These are phyloP conservation scores for Cylas formicarius DNA, from an alignment of 1,140 invertebrate genomes.

Conservation along the genomic window DNA sequence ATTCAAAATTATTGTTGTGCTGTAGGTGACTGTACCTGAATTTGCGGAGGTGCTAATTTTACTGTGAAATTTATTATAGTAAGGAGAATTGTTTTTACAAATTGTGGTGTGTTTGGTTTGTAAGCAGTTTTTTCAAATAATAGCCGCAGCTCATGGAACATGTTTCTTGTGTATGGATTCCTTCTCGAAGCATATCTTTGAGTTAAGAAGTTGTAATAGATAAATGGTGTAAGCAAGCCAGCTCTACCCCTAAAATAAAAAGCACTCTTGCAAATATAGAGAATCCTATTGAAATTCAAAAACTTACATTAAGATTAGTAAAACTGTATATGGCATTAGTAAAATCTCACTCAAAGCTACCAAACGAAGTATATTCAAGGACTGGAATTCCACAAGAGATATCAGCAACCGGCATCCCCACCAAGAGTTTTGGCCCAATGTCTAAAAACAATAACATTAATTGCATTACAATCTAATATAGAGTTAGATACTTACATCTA, in stretches of 20 bases:
- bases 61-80: conserved; percentile 52
- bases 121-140: conserved; percentile 52
- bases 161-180: conserved; percentile 89
- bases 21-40: conserved; percentile 17
- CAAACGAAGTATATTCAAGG: conserved; percentile 76
- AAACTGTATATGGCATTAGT: conserved; percentile 76
- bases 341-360: conserved; percentile 87
- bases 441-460: conserved; percentile 48
- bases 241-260: conserved; percentile 65
- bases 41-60: conserved; percentile 55
- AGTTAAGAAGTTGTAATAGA: conserved; percentile 91
- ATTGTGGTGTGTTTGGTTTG: conserved; percentile 54
- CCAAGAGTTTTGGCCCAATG: conserved; percentile 79
- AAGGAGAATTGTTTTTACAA: conserved; percentile 48
- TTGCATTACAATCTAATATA: conserved; percentile 2
- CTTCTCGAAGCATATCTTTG: conserved; percentile 83
- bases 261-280: neutral
- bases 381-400: conserved; percentile 79
- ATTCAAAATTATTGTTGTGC: conserved; percentile 15
- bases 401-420: conserved; percentile 81
- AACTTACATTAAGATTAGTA: conserved; percentile 82
- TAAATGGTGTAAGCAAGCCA: conserved; percentile 79
- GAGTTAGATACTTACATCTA: conserved; percentile 73
- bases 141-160: conserved; percentile 72
- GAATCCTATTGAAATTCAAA: neutral